Evolutionary conservation across 2,888 invertebrate genomes (phyloP).

Genomic region (Lasioglossum oenotherae): DNA sequence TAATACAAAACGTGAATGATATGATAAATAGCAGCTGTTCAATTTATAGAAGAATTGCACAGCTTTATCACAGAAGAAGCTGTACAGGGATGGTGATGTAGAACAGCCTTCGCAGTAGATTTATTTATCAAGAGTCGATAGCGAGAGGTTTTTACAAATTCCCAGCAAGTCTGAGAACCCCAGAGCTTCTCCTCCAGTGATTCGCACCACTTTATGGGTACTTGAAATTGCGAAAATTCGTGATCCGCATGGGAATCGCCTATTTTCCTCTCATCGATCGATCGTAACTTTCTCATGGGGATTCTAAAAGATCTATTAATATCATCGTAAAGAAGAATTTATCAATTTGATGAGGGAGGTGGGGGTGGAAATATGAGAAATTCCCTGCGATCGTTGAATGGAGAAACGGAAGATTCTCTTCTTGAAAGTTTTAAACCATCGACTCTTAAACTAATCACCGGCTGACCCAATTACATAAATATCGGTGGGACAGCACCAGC

Average conservation of each 20-base stretch:
- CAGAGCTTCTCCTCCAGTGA: conserved; percentile 12
- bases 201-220: conserved; percentile 26
- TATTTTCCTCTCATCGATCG: background rate
- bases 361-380: background rate
- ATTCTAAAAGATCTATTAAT: background rate
- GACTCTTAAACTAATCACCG: background rate
- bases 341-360: background rate
- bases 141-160: conserved; percentile 23
- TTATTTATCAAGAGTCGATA: conserved; percentile 37
- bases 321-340: conserved; percentile 2
- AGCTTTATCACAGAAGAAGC: background rate
- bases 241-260: conserved; percentile 6
- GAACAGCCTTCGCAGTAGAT: conserved; percentile 28
- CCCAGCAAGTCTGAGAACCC: background rate
- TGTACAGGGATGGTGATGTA: background rate
- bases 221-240: conserved; percentile 36
- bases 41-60: background rate
- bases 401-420: background rate
- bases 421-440: background rate
- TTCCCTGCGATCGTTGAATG: background rate
- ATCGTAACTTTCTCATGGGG: conserved; percentile 3
- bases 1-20: background rate
- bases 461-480: conserved; percentile 3
- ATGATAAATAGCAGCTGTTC: background rate
- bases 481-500: background rate